A percentile compares a stretch with the other conserved stretches of the same genome.
These are phyloP conservation scores for Litoditis marina DNA, from an alignment of 2,888 invertebrate species.

Conservation along the genomic window DNA sequence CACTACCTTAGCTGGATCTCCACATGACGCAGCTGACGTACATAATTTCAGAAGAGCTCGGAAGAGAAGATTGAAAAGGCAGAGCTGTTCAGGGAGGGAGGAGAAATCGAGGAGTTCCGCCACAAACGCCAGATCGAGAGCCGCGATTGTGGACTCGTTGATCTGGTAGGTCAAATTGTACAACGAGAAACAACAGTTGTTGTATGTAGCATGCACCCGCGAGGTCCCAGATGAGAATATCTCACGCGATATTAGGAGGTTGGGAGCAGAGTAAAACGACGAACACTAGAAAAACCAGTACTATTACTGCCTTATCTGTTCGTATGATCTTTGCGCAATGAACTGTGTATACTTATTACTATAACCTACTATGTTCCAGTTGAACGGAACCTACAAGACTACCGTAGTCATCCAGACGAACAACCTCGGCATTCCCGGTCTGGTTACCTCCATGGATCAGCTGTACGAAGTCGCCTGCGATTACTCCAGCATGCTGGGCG, in stretches of 20 bases:
- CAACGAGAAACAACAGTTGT: too few species aligned
- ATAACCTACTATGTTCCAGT: conserved; percentile 13
- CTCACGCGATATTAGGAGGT: too few species aligned
- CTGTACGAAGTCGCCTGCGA: conserved; percentile 57
- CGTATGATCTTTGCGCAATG: too few species aligned
- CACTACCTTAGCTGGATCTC: too few species aligned
- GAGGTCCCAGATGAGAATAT: too few species aligned
- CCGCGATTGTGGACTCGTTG: conserved; percentile 59
- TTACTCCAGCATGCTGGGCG: conserved; percentile 59
- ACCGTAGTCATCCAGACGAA: conserved; percentile 62
- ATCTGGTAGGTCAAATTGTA: conserved; percentile 45
- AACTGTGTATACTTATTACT: too few species aligned
- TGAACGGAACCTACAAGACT: conserved; percentile 60
- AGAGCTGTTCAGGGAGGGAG: conserved; percentile 21
- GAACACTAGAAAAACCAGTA: too few species aligned
- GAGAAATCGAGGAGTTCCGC: conserved; percentile 40
- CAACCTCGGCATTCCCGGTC: conserved; percentile 61
- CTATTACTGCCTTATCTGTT: too few species aligned
- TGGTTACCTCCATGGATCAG: conserved; percentile 61
- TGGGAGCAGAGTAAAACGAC: too few species aligned
- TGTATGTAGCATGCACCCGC: too few species aligned
- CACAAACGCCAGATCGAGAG: conserved; percentile 49
- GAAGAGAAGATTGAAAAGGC: conserved; percentile 24
- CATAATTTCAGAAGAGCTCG: too few species aligned
- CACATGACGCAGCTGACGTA: conserved; percentile 8